phyloP scores from a whole-genome alignment of 2,113 vertebrate genomes.

The Synchiropus splendidus region DNA sequence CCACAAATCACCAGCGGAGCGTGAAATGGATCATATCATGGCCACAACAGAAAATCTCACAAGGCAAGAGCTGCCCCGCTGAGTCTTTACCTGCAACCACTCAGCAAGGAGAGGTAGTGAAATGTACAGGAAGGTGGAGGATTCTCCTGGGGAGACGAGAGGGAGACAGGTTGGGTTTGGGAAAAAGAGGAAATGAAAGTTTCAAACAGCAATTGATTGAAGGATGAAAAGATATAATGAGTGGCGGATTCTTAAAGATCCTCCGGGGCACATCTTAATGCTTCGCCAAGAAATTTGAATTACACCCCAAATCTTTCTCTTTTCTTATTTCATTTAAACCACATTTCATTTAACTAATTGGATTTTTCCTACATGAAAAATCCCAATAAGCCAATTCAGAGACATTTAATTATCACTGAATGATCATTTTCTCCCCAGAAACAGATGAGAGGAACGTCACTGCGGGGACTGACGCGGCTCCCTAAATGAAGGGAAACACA shows the following conservation, averaged over 20 bases:
- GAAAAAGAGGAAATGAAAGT: not conserved
- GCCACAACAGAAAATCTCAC: slow-evolving; percentile 37
- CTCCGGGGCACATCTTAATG: too few species aligned
- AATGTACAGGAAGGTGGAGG: not conserved
- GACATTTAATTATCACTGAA: too few species aligned
- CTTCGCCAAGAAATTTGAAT: too few species aligned
- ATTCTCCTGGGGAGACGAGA: not conserved
- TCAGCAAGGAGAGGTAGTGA: slow-evolving; percentile 17
- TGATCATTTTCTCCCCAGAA: too few species aligned
- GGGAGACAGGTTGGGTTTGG: not conserved
- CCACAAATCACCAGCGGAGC: slow-evolving; percentile 36
- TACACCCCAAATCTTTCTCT: too few species aligned
- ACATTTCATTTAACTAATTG: too few species aligned
- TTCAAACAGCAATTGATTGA: slow-evolving; percentile 5
- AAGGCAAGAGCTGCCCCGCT: slow-evolving; percentile 31
- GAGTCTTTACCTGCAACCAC: slow-evolving; percentile 18
- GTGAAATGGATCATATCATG: slow-evolving; percentile 52
- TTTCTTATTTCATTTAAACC: too few species aligned
- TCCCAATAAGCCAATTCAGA: too few species aligned
- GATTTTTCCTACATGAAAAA: too few species aligned
- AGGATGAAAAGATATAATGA: not conserved
- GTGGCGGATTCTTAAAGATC: not conserved
- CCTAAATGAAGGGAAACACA: too few species aligned
- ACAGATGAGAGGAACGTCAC: too few species aligned
- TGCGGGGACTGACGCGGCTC: too few species aligned